Conservation (phyloP, 2,113 vertebrate species). For the Leucosticte australis region DNA sequence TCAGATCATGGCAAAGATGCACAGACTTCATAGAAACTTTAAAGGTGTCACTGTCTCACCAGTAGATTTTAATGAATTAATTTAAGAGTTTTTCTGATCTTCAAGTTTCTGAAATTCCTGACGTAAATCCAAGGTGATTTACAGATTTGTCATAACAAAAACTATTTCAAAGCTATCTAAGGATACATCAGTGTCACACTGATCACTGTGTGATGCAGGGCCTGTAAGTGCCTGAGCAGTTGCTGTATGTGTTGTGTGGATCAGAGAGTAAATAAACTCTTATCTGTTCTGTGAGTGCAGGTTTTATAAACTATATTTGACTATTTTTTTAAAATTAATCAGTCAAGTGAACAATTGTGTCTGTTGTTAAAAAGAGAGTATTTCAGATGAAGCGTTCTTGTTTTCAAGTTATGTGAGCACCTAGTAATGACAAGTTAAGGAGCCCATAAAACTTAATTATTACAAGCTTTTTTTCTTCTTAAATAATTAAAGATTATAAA, state of each 20-base stretch:
- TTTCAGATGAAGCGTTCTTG: background rate
- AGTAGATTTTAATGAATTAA: background rate
- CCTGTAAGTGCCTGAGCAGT: background rate
- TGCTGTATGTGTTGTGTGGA: background rate
- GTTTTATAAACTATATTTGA: background rate
- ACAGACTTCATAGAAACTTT: background rate
- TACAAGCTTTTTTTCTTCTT: conserved; percentile 40
- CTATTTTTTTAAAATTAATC: background rate
- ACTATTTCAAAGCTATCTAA: background rate
- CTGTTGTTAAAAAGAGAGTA: background rate
- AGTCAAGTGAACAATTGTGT: background rate
- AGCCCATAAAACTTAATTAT: conserved; percentile 40
- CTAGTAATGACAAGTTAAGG: background rate
- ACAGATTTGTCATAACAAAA: background rate
- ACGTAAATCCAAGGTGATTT: background rate
- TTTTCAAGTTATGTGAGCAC: background rate
- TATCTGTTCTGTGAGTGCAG: background rate
- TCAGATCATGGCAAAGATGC: background rate
- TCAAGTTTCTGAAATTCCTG: background rate
- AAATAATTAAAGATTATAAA: conserved; percentile 58
- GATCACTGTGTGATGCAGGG: background rate
- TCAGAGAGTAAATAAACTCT: background rate
- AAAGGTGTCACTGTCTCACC: background rate
- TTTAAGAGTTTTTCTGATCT: background rate
- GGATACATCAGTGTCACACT: background rate